Base-by-base conservation (phyloP, 2,888 invertebrate species). In the Reticulitermes lucifugus region DNA sequence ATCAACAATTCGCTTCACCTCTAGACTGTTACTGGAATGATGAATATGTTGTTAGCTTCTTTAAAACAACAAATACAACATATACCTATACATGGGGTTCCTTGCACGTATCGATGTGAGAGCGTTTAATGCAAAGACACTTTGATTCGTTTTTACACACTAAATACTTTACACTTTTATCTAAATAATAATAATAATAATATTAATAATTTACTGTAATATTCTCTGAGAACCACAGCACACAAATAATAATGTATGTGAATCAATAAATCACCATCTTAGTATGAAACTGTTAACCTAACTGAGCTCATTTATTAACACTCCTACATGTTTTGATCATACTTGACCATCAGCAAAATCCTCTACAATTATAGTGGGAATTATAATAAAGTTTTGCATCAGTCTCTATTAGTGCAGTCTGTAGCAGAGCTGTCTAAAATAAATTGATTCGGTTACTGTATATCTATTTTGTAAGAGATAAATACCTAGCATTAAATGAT, bases 191-290 rank as follows among this genome's bases (percentile, higher is more conserved):
- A 22, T 83, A 71, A 70, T 86, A 83, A 55, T 60, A 82, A 80
- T 84, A 81, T 60, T 85, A 41, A 83, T 51, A 80, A 79, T 70
- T 77, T 75, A 60, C 73, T 12, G 46, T 85, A 84, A 59, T 84
- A 55, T 83, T 70, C 80, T 85, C 84, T 84, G 84, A 85, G 85
- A 81, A 85, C 85, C 85, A 86, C 86, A 86, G 85, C 86, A 86
- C 85, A 86, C 3, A 35, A 35, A 2, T 35, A 35, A 35, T 35
- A 35, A 35, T 35, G 35, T 35, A 35, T 35, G 35, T 35, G 35
- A 35, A 35, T 35, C 35, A 35, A 35, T 35, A 35, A 4, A 35
- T 4, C 35, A 35, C 35, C 35, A 35, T 4, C 35, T 35, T 35
- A 35, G 35, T 35, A 35, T 4, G 4, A 35, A 35, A 35, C 35